These are phyloP conservation scores for Anticlea derivata DNA, from an alignment of 2,888 invertebrate genomes.

Conservation along the genomic window DNA sequence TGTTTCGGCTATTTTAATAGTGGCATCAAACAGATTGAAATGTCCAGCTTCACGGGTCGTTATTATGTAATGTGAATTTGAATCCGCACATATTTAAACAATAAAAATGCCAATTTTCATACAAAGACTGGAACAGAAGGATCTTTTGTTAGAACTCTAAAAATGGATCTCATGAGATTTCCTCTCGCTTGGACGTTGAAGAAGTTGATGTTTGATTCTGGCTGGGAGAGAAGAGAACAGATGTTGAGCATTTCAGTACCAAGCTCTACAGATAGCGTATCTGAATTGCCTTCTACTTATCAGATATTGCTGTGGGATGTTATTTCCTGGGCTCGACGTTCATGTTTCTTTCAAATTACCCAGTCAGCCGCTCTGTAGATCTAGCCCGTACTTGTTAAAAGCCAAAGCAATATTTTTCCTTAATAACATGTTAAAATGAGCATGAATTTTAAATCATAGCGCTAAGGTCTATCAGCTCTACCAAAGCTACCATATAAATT, in stretches of 20 bases:
- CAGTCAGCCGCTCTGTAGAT: slow-evolving; percentile 1
- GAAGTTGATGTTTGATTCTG: not conserved
- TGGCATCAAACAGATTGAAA: not conserved
- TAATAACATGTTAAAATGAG: not conserved
- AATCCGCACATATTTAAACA: not conserved
- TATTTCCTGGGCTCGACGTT: not conserved
- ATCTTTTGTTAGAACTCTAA: slow-evolving; percentile 14
- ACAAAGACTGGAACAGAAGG: slow-evolving; percentile 5
- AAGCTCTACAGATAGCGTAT: slow-evolving; percentile 2
- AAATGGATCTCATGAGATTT: not conserved
- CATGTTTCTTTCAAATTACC: not conserved
- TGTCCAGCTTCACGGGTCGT: not conserved
- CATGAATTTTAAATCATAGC: not conserved
- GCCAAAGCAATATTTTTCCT: not conserved
- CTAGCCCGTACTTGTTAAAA: not conserved
- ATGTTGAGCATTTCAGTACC: not conserved
- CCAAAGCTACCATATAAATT: too few relatives aligned
- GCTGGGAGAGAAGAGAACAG: not conserved
- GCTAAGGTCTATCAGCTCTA: not conserved
- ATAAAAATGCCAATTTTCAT: slow-evolving; percentile 12
- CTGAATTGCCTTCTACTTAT: not conserved
- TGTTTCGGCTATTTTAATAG: not conserved
- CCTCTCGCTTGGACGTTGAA: not conserved
- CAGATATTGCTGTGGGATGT: not conserved
- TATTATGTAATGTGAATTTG: not conserved